Conservation (phyloP, 2,113 vertebrate genomes). For the Nothocercus nigrocapillus region DNA sequence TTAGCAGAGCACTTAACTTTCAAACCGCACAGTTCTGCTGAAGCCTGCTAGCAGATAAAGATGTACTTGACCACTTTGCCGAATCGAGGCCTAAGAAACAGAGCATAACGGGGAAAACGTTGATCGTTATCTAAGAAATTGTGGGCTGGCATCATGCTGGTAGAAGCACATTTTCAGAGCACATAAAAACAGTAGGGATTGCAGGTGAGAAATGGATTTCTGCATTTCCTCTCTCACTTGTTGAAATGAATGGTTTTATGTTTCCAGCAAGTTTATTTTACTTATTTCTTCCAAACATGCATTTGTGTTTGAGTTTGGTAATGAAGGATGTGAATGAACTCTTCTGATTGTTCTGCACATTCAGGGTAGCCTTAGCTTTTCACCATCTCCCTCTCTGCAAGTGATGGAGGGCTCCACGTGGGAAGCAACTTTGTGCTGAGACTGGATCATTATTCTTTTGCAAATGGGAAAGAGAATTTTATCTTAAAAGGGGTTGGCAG, state of each 20-base stretch:
- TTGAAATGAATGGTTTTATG: conserved; percentile 25
- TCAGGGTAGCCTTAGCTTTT: neutral
- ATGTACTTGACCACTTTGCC: conserved; percentile 28
- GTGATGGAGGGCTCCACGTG: neutral
- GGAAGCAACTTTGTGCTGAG: neutral
- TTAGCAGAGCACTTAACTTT: conserved; percentile 50
- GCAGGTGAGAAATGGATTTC: conserved; percentile 46
- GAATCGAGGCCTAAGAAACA: neutral
- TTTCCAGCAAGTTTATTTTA: conserved; percentile 39
- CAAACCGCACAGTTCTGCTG: conserved; percentile 11
- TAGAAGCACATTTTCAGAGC: conserved; percentile 35
- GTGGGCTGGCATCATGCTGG: conserved; percentile 49
- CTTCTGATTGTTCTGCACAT: neutral
- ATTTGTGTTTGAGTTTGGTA: neutral
- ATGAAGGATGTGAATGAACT: neutral
- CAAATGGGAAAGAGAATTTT: neutral
- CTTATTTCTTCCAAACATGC: neutral
- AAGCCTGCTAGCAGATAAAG: conserved; percentile 17
- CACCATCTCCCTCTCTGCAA: neutral
- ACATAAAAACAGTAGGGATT: conserved; percentile 50
- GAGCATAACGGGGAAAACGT: conserved; percentile 27
- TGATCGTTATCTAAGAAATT: conserved; percentile 52
- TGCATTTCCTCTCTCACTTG: conserved; percentile 22
- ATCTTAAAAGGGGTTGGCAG: neutral
- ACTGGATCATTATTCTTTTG: neutral